phyloP scores from a whole-genome alignment of 2,888 invertebrate genomes.

The Sycophila texana region DNA sequence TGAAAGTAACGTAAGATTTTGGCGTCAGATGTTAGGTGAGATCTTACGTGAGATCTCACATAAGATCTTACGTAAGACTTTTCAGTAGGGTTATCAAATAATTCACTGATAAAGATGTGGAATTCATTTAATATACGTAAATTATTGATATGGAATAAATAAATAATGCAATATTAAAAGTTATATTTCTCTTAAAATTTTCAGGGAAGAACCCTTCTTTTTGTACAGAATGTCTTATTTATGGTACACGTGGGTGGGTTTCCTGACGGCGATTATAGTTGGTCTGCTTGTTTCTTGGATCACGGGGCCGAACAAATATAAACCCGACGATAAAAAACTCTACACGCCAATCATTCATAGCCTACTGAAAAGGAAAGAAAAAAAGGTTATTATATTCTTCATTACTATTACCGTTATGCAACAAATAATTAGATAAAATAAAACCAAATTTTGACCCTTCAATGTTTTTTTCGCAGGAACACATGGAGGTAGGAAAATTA shows the following conservation, averaged over 20 bases:
- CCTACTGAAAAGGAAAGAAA: slow-evolving; percentile 72
- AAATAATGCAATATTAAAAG: no score
- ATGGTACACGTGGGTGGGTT: slow-evolving; percentile 87
- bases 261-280: slow-evolving; percentile 80
- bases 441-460: not conserved
- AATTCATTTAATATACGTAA: no score
- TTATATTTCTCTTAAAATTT: no score
- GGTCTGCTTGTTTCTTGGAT: slow-evolving; percentile 84
- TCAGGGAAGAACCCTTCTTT: slow-evolving; percentile 80
- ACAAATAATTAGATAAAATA: not conserved
- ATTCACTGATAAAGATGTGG: no score
- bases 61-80: no score
- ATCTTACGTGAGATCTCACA: no score
- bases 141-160: no score
- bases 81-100: no score
- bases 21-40: no score
- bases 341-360: slow-evolving; percentile 81
- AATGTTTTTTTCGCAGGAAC: slow-evolving; percentile 10
- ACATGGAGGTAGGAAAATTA: slow-evolving; percentile 48
- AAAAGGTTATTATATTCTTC: slow-evolving; percentile 28
- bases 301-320: slow-evolving; percentile 80
- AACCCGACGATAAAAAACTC: slow-evolving; percentile 79
- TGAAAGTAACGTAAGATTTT: no score
- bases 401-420: not conserved
- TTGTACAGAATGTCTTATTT: slow-evolving; percentile 85